phyloP scores from a whole-genome alignment of 2,797 vertebrate genomes.

The Coilia nasus region DNA sequence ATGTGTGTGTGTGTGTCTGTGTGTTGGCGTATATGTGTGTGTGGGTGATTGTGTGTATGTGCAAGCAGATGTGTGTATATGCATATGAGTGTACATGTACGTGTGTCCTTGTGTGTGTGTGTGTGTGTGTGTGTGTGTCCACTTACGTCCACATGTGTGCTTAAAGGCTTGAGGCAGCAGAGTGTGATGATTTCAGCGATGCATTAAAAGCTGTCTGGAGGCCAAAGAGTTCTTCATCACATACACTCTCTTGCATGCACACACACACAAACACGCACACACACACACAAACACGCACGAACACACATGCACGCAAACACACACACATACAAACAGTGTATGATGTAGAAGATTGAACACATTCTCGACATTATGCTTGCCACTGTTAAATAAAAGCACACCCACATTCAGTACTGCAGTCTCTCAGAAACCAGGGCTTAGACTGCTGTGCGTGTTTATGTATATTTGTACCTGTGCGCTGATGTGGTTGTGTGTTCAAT shows the following conservation, averaged over 20 bases:
- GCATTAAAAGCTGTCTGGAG: conserved; percentile 38
- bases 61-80: no score
- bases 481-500: neutral
- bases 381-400: neutral
- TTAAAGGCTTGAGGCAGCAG: conserved; percentile 6
- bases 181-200: conserved; percentile 40
- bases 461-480: neutral
- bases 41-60: no score
- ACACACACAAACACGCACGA: neutral
- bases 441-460: neutral
- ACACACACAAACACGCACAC: neutral
- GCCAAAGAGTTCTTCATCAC: neutral
- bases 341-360: neutral
- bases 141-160: neutral
- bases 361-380: neutral
- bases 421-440: no score
- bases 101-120: neutral
- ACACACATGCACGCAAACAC: neutral
- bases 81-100: no score
- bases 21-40: neutral
- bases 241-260: neutral
- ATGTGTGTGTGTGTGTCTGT: neutral
- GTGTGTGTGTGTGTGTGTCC: neutral
- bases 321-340: neutral
- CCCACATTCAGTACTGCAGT: no score